Conservation (phyloP, 2,113 vertebrate genomes). For the Bungarus multicinctus region DNA sequence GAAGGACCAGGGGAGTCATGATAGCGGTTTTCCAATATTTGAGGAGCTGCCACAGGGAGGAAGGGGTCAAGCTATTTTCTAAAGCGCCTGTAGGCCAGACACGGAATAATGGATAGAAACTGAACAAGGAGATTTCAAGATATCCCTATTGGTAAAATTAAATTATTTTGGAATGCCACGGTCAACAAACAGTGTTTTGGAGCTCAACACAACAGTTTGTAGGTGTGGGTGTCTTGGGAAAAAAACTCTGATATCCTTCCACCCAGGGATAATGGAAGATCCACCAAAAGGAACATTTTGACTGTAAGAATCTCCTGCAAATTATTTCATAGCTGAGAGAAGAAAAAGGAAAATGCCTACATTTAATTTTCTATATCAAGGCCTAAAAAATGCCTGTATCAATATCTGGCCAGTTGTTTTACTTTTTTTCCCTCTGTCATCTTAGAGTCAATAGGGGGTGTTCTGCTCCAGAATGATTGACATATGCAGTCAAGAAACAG, state of each 20-base stretch:
- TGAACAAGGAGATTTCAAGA: not conserved
- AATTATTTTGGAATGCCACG: not conserved
- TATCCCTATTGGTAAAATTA: not conserved
- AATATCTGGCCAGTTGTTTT: not conserved
- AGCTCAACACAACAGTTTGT: not conserved
- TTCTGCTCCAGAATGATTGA: not conserved
- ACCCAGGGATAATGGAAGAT: not conserved
- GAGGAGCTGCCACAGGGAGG: too few species aligned
- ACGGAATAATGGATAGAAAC: too few species aligned
- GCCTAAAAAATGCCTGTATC: not conserved
- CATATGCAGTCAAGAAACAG: not conserved
- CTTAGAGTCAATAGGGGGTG: not conserved
- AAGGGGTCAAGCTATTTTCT: too few species aligned
- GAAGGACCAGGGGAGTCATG: too few species aligned
- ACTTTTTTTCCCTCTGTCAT: not conserved
- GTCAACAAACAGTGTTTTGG: not conserved
- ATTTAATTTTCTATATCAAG: not conserved
- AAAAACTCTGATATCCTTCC: not conserved
- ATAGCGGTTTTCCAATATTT: too few species aligned
- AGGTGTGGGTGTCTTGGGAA: not conserved
- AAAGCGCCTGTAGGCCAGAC: too few species aligned
- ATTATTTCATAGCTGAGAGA: not conserved
- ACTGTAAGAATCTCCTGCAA: not conserved
- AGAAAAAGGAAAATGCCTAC: not conserved
- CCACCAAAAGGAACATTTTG: not conserved